A percentile compares a stretch with the other conserved stretches of the same genome.
Evolutionary conservation across 2,113 vertebrate genomes (phyloP).

Genomic region (Ceyx cyanopectus): DNA sequence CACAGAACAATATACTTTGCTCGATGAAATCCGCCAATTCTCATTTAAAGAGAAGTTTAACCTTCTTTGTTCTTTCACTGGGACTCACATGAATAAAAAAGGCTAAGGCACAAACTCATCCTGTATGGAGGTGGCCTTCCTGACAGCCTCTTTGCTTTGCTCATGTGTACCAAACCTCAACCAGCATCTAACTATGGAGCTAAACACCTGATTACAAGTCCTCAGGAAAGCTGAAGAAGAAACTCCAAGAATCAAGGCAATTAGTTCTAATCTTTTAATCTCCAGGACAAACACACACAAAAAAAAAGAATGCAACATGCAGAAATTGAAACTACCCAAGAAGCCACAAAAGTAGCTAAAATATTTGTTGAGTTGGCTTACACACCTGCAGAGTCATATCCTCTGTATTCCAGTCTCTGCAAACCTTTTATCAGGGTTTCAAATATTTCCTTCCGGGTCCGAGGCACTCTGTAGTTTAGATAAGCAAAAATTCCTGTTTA

Average conservation of each 20-base stretch:
- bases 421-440: slow-evolving; percentile 93
- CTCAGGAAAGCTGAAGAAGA: neutral
- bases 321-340: neutral
- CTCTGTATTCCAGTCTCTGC: slow-evolving; percentile 95
- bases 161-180: neutral
- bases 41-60: neutral
- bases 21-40: neutral
- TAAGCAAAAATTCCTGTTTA: slow-evolving; percentile 95
- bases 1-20: neutral
- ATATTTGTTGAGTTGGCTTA: neutral
- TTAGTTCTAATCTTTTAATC: neutral
- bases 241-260: neutral
- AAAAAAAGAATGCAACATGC: neutral
- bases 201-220: neutral
- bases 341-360: neutral
- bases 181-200: neutral
- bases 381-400: slow-evolving; percentile 97
- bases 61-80: neutral
- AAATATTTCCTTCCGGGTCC: slow-evolving; percentile 93
- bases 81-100: neutral
- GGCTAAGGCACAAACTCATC: neutral
- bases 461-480: slow-evolving; percentile 94
- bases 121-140: neutral
- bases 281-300: neutral
- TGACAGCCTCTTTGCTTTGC: neutral